These are phyloP conservation scores for Salarias fasciatus DNA, from an alignment of 2,797 vertebrate genomes.

Conservation along the genomic window DNA sequence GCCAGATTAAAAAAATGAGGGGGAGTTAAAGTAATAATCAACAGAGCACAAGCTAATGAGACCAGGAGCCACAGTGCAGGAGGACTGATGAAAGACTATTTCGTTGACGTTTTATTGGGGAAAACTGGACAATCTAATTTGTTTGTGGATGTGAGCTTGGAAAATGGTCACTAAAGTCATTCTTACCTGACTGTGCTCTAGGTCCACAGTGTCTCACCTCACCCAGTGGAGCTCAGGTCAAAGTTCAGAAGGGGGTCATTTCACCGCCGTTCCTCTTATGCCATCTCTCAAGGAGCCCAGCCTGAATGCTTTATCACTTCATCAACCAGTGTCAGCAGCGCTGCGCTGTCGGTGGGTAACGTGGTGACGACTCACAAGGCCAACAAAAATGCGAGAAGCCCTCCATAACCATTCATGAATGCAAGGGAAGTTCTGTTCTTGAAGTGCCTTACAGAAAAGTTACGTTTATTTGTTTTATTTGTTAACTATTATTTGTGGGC, in stretches of 20 bases:
- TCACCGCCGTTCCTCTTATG: slow-evolving; percentile 84
- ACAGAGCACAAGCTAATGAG: too few species aligned
- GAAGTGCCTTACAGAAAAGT: too few species aligned
- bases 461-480: neutral
- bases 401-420: neutral
- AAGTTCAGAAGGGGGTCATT: slow-evolving; percentile 53
- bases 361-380: slow-evolving; percentile 27
- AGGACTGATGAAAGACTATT: too few species aligned
- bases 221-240: slow-evolving; percentile 70
- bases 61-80: too few species aligned
- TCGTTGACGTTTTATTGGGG: too few species aligned
- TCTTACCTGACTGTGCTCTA: slow-evolving; percentile 33
- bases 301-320: slow-evolving; percentile 81
- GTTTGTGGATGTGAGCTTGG: too few species aligned
- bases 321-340: slow-evolving; percentile 31
- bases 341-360: slow-evolving; percentile 24
- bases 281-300: slow-evolving; percentile 86
- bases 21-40: too few species aligned
- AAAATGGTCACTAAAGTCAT: too few species aligned
- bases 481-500: slow-evolving; percentile 2
- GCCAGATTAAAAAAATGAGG: too few species aligned
- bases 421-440: neutral
- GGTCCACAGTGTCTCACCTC: slow-evolving; percentile 69
- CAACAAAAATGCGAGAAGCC: neutral
- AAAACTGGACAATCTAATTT: too few species aligned